Conservation (phyloP, 2,888 invertebrate species). For the Tubiluchus corallicola region DNA sequence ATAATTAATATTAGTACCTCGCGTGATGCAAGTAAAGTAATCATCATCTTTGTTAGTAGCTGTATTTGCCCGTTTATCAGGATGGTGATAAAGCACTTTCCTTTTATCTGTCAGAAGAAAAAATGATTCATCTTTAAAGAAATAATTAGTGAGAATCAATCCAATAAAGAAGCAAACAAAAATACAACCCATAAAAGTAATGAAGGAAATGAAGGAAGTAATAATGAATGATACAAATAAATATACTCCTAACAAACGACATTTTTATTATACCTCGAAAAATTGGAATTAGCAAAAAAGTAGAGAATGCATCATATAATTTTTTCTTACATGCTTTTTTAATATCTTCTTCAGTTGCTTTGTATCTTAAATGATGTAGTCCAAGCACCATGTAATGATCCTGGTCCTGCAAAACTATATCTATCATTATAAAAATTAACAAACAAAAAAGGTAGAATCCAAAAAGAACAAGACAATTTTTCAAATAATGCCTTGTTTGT, state of each 20-base stretch:
- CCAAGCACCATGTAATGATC: slow-evolving; percentile 94
- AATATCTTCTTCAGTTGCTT: slow-evolving; percentile 78
- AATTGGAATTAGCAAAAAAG: no score
- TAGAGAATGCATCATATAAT: no score
- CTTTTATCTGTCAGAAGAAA: slow-evolving; percentile 41
- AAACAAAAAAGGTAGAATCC: no score
- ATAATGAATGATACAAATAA: slow-evolving; percentile 6
- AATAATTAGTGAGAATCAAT: background rate
- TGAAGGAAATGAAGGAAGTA: background rate
- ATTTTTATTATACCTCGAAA: no score
- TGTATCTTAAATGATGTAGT: slow-evolving; percentile 55
- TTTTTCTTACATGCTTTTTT: slow-evolving; percentile 84
- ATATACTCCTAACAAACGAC: no score
- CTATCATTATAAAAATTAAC: slow-evolving; percentile 2
- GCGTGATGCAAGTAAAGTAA: slow-evolving; percentile 95
- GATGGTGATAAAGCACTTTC: slow-evolving; percentile 84
- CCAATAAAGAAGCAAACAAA: slow-evolving; percentile 7
- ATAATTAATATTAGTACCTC: no score
- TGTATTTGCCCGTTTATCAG: slow-evolving; percentile 80
- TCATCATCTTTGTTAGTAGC: slow-evolving; percentile 57
- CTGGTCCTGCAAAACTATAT: slow-evolving; percentile 43
- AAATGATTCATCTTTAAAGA: slow-evolving; percentile 8
- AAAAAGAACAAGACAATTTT: no score
- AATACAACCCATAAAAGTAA: slow-evolving; percentile 4
- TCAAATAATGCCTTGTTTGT: no score